These are phyloP conservation scores for Ailurus styani DNA, from an alignment of 2,113 vertebrate species.

Conservation along the genomic window DNA sequence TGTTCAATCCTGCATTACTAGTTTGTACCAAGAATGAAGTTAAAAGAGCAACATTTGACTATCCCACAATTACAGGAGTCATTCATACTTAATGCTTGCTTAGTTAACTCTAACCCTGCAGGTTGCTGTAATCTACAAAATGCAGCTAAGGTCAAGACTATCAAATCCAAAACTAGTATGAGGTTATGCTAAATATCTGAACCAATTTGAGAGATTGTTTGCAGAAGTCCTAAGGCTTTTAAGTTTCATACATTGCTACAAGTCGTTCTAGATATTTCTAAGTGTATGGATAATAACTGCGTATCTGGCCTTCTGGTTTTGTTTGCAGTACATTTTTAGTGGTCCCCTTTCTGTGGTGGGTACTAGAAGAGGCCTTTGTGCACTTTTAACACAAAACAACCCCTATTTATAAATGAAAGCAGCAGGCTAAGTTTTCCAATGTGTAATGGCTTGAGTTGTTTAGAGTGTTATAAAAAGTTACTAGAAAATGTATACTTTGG, in stretches of 20 bases:
- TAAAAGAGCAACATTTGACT: neutral
- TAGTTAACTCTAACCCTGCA: neutral
- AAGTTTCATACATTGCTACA: neutral
- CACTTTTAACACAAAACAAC: neutral
- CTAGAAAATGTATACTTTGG: neutral
- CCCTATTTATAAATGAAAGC: neutral
- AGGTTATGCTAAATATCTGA: neutral
- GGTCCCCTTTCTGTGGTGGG: neutral
- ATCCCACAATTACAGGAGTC: neutral
- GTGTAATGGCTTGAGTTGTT: neutral
- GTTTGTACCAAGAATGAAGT: neutral
- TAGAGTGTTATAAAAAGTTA: neutral
- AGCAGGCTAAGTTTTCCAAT: neutral
- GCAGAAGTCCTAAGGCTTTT: neutral
- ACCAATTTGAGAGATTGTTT: neutral
- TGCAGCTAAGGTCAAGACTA: neutral
- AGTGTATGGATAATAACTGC: neutral
- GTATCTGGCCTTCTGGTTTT: neutral
- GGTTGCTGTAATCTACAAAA: neutral
- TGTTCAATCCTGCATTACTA: neutral
- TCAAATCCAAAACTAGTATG: neutral
- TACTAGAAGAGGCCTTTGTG: neutral
- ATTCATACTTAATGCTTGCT: neutral
- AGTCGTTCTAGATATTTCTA: neutral
- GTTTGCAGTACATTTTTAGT: neutral